Conservation (phyloP, 53 echinoderm and acorn worm species). For the Apostichopus leukothele region DNA sequence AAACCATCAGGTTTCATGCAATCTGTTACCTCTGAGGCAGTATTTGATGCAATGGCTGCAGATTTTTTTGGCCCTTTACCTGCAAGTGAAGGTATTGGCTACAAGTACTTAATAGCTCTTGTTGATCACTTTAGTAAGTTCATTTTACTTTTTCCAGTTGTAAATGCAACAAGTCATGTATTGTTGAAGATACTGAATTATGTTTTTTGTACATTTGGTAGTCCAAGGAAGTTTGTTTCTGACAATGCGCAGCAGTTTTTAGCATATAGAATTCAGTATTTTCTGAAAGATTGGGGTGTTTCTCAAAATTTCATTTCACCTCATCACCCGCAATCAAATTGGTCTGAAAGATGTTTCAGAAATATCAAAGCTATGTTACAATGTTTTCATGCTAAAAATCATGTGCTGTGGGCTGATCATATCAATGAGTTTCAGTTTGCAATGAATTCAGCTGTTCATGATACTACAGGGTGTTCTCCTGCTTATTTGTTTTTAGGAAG, state of each 20-base stretch:
- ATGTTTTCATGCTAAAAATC: too few relatives aligned
- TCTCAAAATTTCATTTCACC: slow-evolving; percentile 59
- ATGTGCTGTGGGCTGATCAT: too few relatives aligned
- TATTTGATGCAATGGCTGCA: slow-evolving; percentile 54
- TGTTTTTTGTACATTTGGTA: slow-evolving; percentile 59
- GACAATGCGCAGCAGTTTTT: slow-evolving; percentile 70
- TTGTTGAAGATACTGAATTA: slow-evolving; percentile 46
- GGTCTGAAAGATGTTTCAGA: not conserved
- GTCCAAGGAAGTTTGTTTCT: slow-evolving; percentile 56
- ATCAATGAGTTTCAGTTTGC: too few relatives aligned
- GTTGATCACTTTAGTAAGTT: slow-evolving; percentile 51
- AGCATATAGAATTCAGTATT: slow-evolving; percentile 8
- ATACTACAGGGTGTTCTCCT: too few relatives aligned
- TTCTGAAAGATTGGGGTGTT: slow-evolving; percentile 57
- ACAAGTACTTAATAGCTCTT: slow-evolving; percentile 47
- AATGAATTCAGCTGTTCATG: too few relatives aligned
- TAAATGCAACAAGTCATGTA: slow-evolving; percentile 45
- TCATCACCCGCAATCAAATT: slow-evolving; percentile 65
- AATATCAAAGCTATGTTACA: too few relatives aligned
- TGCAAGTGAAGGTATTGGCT: slow-evolving; percentile 25
- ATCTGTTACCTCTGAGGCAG: slow-evolving; percentile 21
- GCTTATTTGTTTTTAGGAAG: too few relatives aligned
- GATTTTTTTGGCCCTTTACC: slow-evolving; percentile 59
- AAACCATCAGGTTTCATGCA: slow-evolving; percentile 50
- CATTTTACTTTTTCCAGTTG: slow-evolving; percentile 54